These are phyloP conservation scores for Pluvialis apricaria DNA, from an alignment of 2,113 vertebrate species.

Conservation along the genomic window DNA sequence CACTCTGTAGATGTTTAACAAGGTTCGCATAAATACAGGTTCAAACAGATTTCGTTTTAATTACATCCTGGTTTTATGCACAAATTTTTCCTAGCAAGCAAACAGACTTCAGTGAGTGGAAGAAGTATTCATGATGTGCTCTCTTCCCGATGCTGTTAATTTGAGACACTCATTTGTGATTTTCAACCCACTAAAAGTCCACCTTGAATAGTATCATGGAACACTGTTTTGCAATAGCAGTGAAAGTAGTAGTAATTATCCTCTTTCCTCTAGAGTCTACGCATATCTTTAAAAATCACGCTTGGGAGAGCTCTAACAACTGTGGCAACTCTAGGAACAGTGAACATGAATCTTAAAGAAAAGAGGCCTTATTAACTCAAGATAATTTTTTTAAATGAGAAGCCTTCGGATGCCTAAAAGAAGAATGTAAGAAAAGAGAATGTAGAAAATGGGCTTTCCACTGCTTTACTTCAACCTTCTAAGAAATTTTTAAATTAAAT, in stretches of 20 bases:
- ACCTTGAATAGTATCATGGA: background rate
- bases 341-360: background rate
- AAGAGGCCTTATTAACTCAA: background rate
- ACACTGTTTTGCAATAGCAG: background rate
- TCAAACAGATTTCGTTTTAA: background rate
- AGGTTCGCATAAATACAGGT: background rate
- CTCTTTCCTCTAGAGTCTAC: background rate
- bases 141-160: background rate
- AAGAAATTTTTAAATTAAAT: background rate
- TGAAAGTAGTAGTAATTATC: background rate
- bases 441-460: background rate
- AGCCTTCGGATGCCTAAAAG: background rate
- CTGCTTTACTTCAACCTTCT: background rate
- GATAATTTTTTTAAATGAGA: background rate
- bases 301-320: background rate
- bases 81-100: background rate
- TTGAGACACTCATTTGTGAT: background rate
- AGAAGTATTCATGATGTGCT: background rate
- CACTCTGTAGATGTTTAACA: conserved; percentile 30
- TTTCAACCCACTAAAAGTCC: background rate
- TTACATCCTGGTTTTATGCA: background rate
- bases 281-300: background rate
- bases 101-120: background rate
- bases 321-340: background rate
- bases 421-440: background rate